Conservation (phyloP, 2,113 vertebrate genomes). For the Antidorcas marsupialis region DNA sequence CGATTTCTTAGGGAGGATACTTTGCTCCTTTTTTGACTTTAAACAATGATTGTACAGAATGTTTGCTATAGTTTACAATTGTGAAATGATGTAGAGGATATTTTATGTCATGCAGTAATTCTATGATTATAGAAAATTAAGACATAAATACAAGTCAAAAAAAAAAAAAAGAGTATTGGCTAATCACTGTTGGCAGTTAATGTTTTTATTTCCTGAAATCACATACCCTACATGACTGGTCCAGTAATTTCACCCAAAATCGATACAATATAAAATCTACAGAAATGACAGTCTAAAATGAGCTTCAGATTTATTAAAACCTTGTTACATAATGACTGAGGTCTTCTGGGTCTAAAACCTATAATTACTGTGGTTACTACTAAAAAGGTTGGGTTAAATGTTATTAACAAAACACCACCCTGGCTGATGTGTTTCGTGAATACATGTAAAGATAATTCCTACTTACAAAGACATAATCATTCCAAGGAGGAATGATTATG, state of each 20-base stretch:
- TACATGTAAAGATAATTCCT: conserved; percentile 77
- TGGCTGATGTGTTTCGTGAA: conserved; percentile 73
- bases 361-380: conserved; percentile 71
- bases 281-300: conserved; percentile 16
- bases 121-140: neutral
- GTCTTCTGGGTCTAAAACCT: conserved; percentile 53
- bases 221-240: neutral
- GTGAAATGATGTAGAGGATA: neutral
- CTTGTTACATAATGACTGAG: conserved; percentile 55
- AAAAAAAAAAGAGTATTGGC: neutral
- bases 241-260: neutral
- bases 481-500: conserved; percentile 67
- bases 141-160: neutral
- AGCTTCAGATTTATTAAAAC: conserved; percentile 37
- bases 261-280: neutral
- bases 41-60: neutral
- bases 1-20: neutral
- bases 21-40: neutral
- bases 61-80: neutral
- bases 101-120: neutral
- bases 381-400: conserved; percentile 73
- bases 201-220: conserved; percentile 22
- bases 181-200: neutral
- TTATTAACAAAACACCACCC: conserved; percentile 71
- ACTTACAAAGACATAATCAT: conserved; percentile 73